Conservation (phyloP, 2,113 vertebrate genomes). For the Nothocercus nigrocapillus region DNA sequence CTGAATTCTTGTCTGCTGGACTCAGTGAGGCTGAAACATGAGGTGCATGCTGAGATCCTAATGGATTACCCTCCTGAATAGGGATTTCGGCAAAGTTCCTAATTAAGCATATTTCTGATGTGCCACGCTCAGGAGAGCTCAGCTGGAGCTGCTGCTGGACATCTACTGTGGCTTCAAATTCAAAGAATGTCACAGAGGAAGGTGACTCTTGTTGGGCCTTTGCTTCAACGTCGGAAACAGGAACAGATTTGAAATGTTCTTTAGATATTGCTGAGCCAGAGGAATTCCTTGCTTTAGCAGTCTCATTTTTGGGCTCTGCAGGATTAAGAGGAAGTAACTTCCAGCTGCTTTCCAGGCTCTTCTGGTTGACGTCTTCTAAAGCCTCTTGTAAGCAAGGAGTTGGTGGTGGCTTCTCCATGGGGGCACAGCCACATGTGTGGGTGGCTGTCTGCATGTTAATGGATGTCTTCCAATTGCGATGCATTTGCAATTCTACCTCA, state of each 20-base stretch:
- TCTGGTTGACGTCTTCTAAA: background rate
- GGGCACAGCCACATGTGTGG: background rate
- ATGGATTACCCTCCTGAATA: accelerated
- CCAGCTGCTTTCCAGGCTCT: background rate
- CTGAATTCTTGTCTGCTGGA: background rate
- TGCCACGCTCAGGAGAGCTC: background rate
- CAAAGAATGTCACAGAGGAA: background rate
- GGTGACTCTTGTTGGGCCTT: background rate
- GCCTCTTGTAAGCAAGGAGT: background rate
- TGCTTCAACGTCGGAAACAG: background rate
- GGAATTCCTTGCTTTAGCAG: background rate
- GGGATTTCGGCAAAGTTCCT: accelerated
- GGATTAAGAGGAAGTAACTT: background rate
- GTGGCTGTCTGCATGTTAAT: background rate
- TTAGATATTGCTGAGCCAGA: background rate
- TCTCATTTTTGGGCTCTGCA: background rate
- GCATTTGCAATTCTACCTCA: background rate
- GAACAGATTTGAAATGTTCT: background rate
- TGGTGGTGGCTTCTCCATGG: too few species aligned
- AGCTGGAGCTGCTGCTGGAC: background rate
- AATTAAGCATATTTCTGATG: accelerated
- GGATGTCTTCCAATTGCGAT: accelerated
- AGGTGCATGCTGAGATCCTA: background rate
- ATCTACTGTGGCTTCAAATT: background rate
- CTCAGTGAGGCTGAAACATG: background rate